Conservation (phyloP, 2,797 vertebrate species). For the Argyrosomus regius region DNA sequence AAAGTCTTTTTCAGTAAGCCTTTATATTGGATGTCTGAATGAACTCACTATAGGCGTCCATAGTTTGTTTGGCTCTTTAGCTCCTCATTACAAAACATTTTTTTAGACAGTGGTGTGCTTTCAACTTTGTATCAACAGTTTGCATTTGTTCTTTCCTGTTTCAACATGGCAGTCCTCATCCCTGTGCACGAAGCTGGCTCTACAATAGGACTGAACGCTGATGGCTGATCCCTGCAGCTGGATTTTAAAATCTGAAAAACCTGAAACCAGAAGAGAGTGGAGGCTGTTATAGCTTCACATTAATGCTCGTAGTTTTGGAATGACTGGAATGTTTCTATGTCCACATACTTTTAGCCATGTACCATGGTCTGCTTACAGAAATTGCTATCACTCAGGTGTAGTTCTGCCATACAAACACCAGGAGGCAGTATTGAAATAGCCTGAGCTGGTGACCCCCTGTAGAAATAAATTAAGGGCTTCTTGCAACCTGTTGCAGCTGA, state of each 20-base stretch:
- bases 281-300: not conserved
- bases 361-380: not conserved
- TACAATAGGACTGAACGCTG: too few species aligned
- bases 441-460: not conserved
- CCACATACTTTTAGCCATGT: too few species aligned
- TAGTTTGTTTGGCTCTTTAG: not conserved
- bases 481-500: conserved; percentile 37
- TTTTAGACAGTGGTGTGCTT: too few species aligned
- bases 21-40: not conserved
- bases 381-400: not conserved
- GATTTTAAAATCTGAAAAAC: not conserved
- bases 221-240: not conserved
- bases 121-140: too few species aligned
- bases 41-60: not conserved
- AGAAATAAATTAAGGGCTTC: not conserved
- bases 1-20: not conserved
- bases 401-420: not conserved
- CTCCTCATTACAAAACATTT: too few species aligned
- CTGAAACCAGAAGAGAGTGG: not conserved
- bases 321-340: too few species aligned
- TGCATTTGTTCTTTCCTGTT: too few species aligned
- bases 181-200: too few species aligned
- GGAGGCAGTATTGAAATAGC: conserved; percentile 45
- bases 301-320: too few species aligned
- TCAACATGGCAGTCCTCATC: too few species aligned